These are phyloP conservation scores for Gulo gulo DNA, from an alignment of 2,113 vertebrate genomes.

Conservation along the genomic window DNA sequence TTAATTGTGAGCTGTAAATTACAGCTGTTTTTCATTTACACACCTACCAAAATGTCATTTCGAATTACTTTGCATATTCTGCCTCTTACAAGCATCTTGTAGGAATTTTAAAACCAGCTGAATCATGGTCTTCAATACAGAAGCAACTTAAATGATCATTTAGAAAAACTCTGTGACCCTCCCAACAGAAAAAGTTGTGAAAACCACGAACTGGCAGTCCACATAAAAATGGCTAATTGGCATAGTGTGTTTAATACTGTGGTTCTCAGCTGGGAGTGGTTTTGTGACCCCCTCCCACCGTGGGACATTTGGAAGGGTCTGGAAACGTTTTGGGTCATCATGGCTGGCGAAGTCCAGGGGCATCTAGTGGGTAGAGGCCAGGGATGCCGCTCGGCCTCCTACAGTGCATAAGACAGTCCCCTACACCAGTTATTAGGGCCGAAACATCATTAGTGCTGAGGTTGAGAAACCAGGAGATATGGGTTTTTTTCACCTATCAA, in stretches of 20 bases:
- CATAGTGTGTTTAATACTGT: background rate
- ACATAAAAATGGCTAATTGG: background rate
- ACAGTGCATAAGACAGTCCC: rapidly evolving
- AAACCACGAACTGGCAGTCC: background rate
- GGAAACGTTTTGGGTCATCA: background rate
- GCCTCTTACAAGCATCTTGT: background rate
- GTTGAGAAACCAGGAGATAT: background rate
- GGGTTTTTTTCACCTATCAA: background rate
- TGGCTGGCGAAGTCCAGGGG: background rate
- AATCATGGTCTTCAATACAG: background rate
- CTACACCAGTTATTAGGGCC: rapidly evolving
- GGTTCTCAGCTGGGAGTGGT: background rate
- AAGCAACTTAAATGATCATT: background rate
- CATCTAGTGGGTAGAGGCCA: background rate
- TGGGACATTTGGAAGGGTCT: background rate
- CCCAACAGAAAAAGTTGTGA: background rate
- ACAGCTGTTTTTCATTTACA: background rate
- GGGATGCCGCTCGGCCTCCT: background rate
- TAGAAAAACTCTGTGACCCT: background rate
- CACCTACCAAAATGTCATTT: background rate
- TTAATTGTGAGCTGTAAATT: background rate
- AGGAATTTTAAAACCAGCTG: background rate
- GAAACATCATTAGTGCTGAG: background rate
- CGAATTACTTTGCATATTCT: background rate
- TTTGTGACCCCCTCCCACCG: background rate